A percentile compares a stretch with the other conserved stretches of the same genome.
These are phyloP conservation scores for Drosophila oshimai DNA, from an alignment of 1,140 invertebrate species.

Conservation along the genomic window DNA sequence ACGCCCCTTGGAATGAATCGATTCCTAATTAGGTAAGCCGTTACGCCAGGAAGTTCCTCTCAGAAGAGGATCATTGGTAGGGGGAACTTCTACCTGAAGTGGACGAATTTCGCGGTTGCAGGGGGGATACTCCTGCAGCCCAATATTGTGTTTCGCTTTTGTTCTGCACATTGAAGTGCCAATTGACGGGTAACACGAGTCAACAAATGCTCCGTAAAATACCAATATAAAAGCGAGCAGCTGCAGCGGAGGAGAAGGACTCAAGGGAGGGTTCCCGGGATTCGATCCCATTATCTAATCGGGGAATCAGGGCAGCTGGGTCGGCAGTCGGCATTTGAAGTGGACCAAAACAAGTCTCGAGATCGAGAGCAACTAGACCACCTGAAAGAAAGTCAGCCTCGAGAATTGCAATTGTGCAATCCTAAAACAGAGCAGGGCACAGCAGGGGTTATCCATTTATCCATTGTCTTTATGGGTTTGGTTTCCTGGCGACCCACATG, in stretches of 20 bases:
- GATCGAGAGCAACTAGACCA: conserved; percentile 5
- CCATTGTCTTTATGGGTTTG: conserved; percentile 1
- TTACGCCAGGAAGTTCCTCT: conserved; percentile 21
- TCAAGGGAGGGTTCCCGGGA: not conserved
- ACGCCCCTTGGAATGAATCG: conserved; percentile 52
- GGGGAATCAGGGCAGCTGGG: conserved; percentile 19
- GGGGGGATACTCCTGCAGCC: too few relatives aligned
- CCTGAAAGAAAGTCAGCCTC: conserved; percentile 4
- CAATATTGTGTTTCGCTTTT: not conserved
- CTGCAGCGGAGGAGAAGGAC: conserved; percentile 9
- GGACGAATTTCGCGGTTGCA: too few relatives aligned
- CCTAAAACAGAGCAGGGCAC: conserved; percentile 10
- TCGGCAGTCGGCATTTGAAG: not conserved
- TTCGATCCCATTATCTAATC: conserved; percentile 33
- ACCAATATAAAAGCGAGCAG: conserved; percentile 13
- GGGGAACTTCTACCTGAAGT: conserved; percentile 35
- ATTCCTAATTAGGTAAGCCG: conserved; percentile 62
- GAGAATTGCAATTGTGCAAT: not conserved
- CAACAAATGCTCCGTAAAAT: conserved; percentile 37
- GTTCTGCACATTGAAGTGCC: conserved; percentile 22
- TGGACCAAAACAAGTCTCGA: not conserved
- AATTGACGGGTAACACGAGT: conserved; percentile 70
- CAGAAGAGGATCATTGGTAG: not conserved
- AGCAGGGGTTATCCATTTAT: conserved; percentile 1
- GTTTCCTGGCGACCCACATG: conserved; percentile 26